phyloP scores from a whole-genome alignment of 2,797 vertebrate species.

The Chrosomus eos region DNA sequence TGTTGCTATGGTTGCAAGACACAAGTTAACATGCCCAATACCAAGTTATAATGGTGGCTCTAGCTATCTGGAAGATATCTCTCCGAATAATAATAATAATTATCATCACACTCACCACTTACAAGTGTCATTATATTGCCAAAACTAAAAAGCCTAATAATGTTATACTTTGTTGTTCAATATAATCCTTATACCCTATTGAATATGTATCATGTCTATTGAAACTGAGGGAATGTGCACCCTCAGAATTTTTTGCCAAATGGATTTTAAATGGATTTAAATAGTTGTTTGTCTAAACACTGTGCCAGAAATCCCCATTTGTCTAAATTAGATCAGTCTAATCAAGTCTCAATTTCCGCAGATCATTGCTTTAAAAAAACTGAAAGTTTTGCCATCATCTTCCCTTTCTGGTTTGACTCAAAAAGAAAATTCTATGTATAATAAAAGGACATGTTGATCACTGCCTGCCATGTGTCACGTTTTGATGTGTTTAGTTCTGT shows the following conservation, averaged over 20 bases:
- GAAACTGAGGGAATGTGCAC: neutral
- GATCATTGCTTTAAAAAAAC: conserved; percentile 4
- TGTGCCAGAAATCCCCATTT: neutral
- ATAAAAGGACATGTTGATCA: neutral
- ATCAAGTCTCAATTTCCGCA: conserved; percentile 2
- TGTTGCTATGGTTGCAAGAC: conserved; percentile 32
- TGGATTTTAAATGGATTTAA: conserved; percentile 1
- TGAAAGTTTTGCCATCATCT: neutral
- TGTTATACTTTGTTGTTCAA: neutral
- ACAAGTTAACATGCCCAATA: conserved; percentile 1
- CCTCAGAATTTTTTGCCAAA: neutral
- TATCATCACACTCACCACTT: neutral
- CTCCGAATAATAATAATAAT: neutral
- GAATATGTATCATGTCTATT: neutral
- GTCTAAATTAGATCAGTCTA: conserved; percentile 23
- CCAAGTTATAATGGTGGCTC: neutral
- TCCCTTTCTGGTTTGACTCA: neutral
- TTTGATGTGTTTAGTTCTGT: too few relatives aligned
- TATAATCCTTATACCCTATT: neutral
- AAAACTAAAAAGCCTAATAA: neutral
- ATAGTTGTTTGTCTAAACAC: conserved; percentile 6
- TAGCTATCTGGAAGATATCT: neutral
- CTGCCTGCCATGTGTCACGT: too few relatives aligned
- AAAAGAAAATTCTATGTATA: neutral
- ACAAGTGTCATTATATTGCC: neutral